These are phyloP conservation scores for Eueides isabella DNA, from an alignment of 1,140 invertebrate species.

Conservation along the genomic window DNA sequence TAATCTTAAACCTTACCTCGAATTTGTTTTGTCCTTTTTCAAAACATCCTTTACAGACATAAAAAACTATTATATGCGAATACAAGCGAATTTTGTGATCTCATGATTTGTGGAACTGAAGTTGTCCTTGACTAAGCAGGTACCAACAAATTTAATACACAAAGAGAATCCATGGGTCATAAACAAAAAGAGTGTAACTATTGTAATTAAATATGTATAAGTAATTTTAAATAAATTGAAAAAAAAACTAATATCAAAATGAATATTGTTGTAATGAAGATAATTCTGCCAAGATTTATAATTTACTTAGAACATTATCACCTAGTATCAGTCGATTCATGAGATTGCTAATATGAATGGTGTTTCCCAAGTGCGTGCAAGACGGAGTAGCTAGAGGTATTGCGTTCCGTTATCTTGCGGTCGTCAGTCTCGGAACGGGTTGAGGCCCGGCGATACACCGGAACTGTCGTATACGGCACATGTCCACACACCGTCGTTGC, in stretches of 20 bases:
- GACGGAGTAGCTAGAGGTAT: constrained; percentile 51
- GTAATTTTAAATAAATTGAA: not conserved
- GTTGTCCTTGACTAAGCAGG: constrained; percentile 35
- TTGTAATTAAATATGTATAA: constrained; percentile 2
- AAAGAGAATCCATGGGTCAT: constrained; percentile 22
- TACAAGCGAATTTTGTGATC: constrained; percentile 41
- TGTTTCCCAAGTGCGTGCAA: constrained; percentile 50
- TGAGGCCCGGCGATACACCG: constrained; percentile 63
- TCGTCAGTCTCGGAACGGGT: constrained; percentile 70
- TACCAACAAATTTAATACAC: constrained; percentile 28
- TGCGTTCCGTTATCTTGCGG: constrained; percentile 70
- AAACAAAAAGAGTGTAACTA: constrained; percentile 4
- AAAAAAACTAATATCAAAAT: not conserved
- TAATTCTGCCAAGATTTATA: not conserved
- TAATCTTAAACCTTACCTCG: constrained; percentile 50
- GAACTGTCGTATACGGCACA: constrained; percentile 68
- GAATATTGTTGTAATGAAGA: not conserved
- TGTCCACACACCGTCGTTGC: constrained; percentile 43
- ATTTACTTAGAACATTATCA: not conserved
- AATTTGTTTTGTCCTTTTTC: constrained; percentile 58
- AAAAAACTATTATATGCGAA: constrained; percentile 29
- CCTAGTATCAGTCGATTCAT: constrained; percentile 17
- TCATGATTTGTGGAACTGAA: constrained; percentile 40
- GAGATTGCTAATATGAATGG: constrained; percentile 58
- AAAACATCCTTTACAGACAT: constrained; percentile 43